These are phyloP conservation scores for Tetrax tetrax DNA, from an alignment of 2,113 vertebrate genomes.

Conservation along the genomic window DNA sequence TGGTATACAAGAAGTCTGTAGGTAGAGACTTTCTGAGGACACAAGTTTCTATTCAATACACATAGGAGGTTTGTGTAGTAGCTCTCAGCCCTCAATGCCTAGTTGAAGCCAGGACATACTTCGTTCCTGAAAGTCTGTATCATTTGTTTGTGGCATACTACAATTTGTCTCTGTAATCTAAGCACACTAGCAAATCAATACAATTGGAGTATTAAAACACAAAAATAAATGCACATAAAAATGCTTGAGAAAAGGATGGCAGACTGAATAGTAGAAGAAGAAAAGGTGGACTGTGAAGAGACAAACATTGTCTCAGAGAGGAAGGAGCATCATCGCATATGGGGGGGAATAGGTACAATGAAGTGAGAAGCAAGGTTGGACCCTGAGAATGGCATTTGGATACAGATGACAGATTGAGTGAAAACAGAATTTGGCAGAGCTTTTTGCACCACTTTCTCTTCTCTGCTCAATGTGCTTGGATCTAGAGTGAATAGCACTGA, in stretches of 20 bases:
- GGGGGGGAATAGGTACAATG: background rate
- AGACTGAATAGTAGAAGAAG: background rate
- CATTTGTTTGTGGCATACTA: background rate
- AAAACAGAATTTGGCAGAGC: background rate
- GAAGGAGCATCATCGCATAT: rapidly evolving
- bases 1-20: background rate
- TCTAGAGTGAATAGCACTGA: background rate
- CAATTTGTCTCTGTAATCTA: background rate
- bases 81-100: background rate
- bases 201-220: background rate
- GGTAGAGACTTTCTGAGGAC: background rate
- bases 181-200: background rate
- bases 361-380: background rate
- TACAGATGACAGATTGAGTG: background rate
- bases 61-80: background rate
- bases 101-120: background rate
- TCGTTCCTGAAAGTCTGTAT: background rate
- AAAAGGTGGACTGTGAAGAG: background rate
- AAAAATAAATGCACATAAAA: background rate
- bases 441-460: background rate
- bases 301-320: background rate
- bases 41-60: background rate
- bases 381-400: background rate
- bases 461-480: background rate
- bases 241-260: background rate